Evolutionary conservation across 2,113 vertebrate genomes (phyloP).

Genomic region (Erpornis zantholeuca): DNA sequence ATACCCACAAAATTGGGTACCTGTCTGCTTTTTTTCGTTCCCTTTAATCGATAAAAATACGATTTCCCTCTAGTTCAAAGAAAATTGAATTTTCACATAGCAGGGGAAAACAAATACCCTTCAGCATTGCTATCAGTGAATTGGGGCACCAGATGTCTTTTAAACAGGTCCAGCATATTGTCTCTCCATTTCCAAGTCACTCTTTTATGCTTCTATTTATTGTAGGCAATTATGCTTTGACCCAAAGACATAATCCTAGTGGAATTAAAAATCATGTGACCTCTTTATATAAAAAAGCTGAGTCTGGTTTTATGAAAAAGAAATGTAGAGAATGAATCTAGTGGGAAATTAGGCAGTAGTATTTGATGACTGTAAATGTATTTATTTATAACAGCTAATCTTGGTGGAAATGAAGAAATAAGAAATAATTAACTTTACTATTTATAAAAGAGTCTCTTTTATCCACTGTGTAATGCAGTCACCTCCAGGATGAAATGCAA

Average conservation of each 20-base stretch:
- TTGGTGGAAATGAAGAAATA: constrained; percentile 57
- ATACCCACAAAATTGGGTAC: not conserved
- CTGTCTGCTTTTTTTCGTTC: constrained; percentile 30
- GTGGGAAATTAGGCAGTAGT: constrained; percentile 54
- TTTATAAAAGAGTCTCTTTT: constrained; percentile 46
- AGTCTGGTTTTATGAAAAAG: constrained; percentile 51
- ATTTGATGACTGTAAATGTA: constrained; percentile 58
- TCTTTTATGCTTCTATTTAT: constrained; percentile 53
- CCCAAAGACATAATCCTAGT: constrained; percentile 53
- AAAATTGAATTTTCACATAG: constrained; percentile 57
- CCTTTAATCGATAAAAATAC: constrained; percentile 45
- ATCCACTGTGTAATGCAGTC: constrained; percentile 37
- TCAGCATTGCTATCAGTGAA: constrained; percentile 49
- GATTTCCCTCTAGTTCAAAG: constrained; percentile 16
- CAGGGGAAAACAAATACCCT: constrained; percentile 52
- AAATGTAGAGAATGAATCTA: constrained; percentile 45
- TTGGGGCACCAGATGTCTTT: constrained; percentile 54
- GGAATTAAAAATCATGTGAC: constrained; percentile 46
- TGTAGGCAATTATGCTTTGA: constrained; percentile 59
- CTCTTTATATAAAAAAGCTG: constrained; percentile 34
- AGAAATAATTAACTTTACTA: constrained; percentile 66
- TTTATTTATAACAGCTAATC: constrained; percentile 66
- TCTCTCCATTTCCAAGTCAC: constrained; percentile 38
- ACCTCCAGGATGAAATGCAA: constrained; percentile 33
- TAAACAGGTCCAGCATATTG: constrained; percentile 39